A percentile compares a stretch with the other conserved stretches of the same genome.
Conservation (phyloP, 2,113 vertebrate genomes). For the Melanerpes aurifrons region DNA sequence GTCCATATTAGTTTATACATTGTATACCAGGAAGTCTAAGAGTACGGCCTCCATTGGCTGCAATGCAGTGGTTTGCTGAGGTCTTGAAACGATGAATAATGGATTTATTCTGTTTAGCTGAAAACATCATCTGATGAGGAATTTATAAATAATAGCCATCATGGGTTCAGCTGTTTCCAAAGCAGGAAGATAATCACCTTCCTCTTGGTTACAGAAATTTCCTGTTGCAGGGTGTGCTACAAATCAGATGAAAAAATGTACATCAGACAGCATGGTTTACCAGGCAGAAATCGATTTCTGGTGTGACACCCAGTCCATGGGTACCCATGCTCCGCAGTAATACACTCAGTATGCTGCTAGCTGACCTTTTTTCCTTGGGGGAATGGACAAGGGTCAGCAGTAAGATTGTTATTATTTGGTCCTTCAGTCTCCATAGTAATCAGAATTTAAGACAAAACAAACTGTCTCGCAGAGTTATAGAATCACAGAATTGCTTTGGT, state of each 20-base stretch:
- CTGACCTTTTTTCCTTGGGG: background rate
- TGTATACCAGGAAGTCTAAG: background rate
- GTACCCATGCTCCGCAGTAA: background rate
- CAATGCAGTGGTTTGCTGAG: background rate
- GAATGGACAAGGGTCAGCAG: background rate
- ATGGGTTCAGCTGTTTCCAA: background rate
- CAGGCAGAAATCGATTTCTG: background rate
- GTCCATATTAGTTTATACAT: background rate
- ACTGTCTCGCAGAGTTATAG: background rate
- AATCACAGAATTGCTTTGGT: too few relatives aligned
- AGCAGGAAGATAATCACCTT: background rate
- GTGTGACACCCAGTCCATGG: background rate
- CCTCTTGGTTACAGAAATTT: background rate
- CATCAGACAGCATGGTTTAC: background rate
- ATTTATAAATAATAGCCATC: background rate
- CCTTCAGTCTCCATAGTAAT: background rate
- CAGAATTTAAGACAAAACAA: background rate
- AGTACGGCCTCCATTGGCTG: background rate
- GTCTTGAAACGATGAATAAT: background rate
- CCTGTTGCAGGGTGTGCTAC: background rate
- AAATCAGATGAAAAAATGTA: background rate
- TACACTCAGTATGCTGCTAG: background rate
- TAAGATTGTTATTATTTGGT: background rate
- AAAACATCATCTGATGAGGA: constrained; percentile 11
- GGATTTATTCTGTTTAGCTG: constrained; percentile 24